Base-by-base conservation (phyloP, 2,113 vertebrate species). In the Burhinus oedicnemus region DNA sequence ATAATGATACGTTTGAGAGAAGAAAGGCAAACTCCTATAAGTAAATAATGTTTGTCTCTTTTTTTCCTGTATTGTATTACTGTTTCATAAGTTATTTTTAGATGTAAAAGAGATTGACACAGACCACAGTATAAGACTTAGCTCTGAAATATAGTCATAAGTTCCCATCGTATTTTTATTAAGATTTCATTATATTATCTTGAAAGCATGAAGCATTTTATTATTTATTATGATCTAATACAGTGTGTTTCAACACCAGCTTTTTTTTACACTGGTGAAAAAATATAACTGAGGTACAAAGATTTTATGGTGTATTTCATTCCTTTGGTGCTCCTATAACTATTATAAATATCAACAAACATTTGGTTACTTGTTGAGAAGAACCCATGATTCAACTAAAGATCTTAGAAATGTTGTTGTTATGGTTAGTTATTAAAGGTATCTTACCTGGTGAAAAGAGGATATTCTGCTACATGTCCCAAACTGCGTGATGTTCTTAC, bases 11-110 rank as follows among this genome's bases (percentile, higher is more conserved):
- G 22, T 83, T 51, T 70, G 79, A 87, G 78, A 95, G 75, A 94
- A 88, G 66, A 77, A 93, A 93, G 90, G 51, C 74, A 95, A 93
- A 90, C 54, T 80, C 87, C 34, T 90, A 11, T 54, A 83, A 79
- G 91, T 83, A 94, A 91, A 85, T 89, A 72, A 66, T 15, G 17
- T 68, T 89, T 68, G 23, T 68, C 30, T 95, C 32, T 68, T 80
- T 83, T 6, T 42, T 8, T 51, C 32, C 47, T 77, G 90, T 80
- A 69, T 88, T 65, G 6, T 76, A 61, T 85, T 91, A 64, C 18
- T 26, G 23, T 83, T 90, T 92, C 19, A 10, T 40, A 58, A 83
- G 34, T 66, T 91, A 54, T 72, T 88, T 94, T 85, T 94, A 72
- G 45, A 86, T 72, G 36, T 49, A n/a, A 57, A 82, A 58, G 61